Evolutionary conservation across 2,888 invertebrate genomes (phyloP).

Genomic region (Noctua janthe): DNA sequence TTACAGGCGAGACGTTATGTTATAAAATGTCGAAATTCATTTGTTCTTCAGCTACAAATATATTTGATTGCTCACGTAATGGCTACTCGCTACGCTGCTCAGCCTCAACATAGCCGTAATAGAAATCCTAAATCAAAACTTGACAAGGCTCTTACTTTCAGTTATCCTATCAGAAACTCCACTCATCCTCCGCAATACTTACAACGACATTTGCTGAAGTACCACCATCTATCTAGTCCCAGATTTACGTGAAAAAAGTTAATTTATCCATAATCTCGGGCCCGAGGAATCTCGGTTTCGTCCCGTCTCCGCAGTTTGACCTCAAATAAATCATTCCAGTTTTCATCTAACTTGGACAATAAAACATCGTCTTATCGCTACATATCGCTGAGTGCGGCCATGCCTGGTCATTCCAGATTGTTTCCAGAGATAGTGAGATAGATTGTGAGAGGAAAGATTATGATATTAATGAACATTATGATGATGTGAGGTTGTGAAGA

Average conservation of each 20-base stretch:
- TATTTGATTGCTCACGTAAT: neutral
- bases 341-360: constrained; percentile 72
- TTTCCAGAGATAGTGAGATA: constrained; percentile 45
- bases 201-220: constrained; percentile 48
- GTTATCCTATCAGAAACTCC: constrained; percentile 21
- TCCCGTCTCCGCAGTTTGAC: constrained; percentile 71
- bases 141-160: constrained; percentile 32
- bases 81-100: neutral
- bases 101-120: neutral
- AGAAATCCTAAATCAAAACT: constrained; percentile 19
- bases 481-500: neutral
- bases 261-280: constrained; percentile 58
- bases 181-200: constrained; percentile 42
- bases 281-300: constrained; percentile 54
- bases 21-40: neutral
- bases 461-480: constrained; percentile 33
- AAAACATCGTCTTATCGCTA: constrained; percentile 67
- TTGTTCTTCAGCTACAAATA: neutral
- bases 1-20: neutral
- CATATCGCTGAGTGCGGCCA: constrained; percentile 58
- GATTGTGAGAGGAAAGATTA: constrained; percentile 33
- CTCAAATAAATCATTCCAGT: constrained; percentile 74
- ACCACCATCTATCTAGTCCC: constrained; percentile 47
- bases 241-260: constrained; percentile 53
- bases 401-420: constrained; percentile 56